Base-by-base conservation (phyloP, 2,888 invertebrate genomes). In the Allacma fusca region DNA sequence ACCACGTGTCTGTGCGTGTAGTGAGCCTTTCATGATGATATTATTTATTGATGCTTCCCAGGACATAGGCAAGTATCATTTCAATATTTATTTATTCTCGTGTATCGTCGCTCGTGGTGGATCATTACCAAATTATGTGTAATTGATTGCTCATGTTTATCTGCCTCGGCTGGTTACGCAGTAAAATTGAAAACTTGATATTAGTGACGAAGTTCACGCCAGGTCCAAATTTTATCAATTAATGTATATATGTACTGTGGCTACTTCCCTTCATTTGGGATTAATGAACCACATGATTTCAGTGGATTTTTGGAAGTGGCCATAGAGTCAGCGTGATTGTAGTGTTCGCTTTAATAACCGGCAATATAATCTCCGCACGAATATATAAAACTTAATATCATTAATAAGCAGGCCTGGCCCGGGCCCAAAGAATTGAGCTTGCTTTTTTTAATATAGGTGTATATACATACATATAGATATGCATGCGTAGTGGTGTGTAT, bases 221-320 rank as follows among this genome's bases (percentile, higher is more conserved):
- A 34, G 9, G 5, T 34, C 34, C 34, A 34, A 34, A 7, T 34
- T 34, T 34, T 34, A 4, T 34, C 34, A 34, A 34, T 34, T 34
- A n/a, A n/a, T n/a, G n/a, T n/a, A n/a, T n/a, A n/a, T n/a, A n/a
- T n/a, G n/a, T 34, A 34, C 34, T 9, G 9, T 34, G 4, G 34
- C 34, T n/a, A n/a, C n/a, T n/a, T n/a, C n/a, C n/a, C n/a, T n/a
- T n/a, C n/a, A n/a, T n/a, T n/a, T n/a, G n/a, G n/a, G n/a, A n/a
- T n/a, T n/a, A n/a, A n/a, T n/a, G n/a, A n/a, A n/a, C n/a, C 26
- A n/a, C 23, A 62, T 62, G 62, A 24, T 57, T 57, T 57, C 13
- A 26, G 1, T 62, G 62, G 23, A 62, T 21, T 21, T 19, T 9
- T 24, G 62, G 62, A 26, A 24, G 1, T 24, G 26, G 23, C 26